Evolutionary conservation across 2,888 invertebrate genomes (phyloP).

Genomic region (Protula sp.): DNA sequence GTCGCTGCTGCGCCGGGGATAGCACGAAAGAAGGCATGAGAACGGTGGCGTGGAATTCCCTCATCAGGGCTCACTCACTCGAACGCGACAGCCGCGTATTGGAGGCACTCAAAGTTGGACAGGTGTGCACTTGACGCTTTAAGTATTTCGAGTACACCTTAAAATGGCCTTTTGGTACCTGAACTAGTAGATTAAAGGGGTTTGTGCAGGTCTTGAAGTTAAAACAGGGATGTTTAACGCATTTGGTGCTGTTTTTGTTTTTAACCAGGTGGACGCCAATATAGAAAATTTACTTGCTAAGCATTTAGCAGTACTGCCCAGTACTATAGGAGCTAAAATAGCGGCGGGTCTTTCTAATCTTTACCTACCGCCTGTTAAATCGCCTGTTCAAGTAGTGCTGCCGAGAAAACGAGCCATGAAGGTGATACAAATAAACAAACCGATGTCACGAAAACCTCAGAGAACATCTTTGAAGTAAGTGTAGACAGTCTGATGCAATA

Average conservation of each 20-base stretch:
- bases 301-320: constrained; percentile 22
- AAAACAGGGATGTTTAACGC: too few species aligned
- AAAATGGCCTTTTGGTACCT: too few species aligned
- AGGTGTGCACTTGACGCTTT: constrained; percentile 30
- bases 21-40: constrained; percentile 39
- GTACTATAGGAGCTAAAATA: constrained; percentile 37
- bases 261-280: constrained; percentile 36
- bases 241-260: too few species aligned
- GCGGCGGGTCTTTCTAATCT: constrained; percentile 36
- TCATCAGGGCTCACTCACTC: constrained; percentile 38
- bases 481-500: too few species aligned
- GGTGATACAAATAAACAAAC: background rate
- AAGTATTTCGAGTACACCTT: too few species aligned
- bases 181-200: too few species aligned
- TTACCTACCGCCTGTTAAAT: constrained; percentile 44
- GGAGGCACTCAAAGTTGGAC: constrained; percentile 50
- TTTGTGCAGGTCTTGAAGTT: too few species aligned
- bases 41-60: constrained; percentile 43
- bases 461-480: constrained; percentile 9
- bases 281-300: constrained; percentile 32
- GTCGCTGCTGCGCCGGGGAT: constrained; percentile 36
- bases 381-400: constrained; percentile 23
- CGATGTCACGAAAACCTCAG: constrained; percentile 2
- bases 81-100: constrained; percentile 48
- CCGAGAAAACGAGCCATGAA: constrained; percentile 10